Evolutionary conservation across 2,113 vertebrate genomes (phyloP).

Genomic region (Myrmecophaga tridactyla): DNA sequence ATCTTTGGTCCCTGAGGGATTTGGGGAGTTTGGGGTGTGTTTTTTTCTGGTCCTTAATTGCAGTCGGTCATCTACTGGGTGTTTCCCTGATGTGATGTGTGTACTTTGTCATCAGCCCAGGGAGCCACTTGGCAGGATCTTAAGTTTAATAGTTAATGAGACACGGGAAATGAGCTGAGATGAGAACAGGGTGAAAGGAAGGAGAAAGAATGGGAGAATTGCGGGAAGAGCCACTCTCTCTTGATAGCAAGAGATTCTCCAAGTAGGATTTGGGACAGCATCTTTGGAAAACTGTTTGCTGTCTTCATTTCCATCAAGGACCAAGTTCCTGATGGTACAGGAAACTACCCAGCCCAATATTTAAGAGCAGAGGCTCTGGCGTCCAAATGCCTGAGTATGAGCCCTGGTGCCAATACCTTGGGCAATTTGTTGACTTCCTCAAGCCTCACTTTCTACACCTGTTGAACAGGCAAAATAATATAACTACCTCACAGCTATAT

Average conservation of each 20-base stretch:
- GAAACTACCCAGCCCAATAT: background rate
- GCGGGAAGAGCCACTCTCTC: background rate
- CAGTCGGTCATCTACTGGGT: background rate
- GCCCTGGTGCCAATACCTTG: background rate
- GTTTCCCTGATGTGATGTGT: background rate
- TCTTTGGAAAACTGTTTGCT: background rate
- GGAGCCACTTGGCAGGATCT: background rate
- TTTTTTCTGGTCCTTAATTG: background rate
- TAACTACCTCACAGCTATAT: background rate
- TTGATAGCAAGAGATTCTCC: background rate
- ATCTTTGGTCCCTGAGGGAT: background rate
- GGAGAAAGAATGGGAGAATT: background rate
- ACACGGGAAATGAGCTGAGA: background rate
- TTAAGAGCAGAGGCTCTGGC: background rate
- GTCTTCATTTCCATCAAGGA: background rate
- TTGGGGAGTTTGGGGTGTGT: background rate
- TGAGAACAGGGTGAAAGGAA: background rate
- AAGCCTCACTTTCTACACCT: background rate
- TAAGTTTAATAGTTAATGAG: slow-evolving; percentile 10
- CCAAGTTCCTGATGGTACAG: background rate
- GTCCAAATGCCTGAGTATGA: background rate
- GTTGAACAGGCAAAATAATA: background rate
- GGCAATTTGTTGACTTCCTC: background rate
- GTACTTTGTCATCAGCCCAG: background rate
- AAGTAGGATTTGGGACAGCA: background rate